Percentiles rank a stretch among this genome's conserved stretches.
These are phyloP conservation scores for Agrypnus murinus DNA, from an alignment of 2,888 invertebrate genomes.

Conservation along the genomic window DNA sequence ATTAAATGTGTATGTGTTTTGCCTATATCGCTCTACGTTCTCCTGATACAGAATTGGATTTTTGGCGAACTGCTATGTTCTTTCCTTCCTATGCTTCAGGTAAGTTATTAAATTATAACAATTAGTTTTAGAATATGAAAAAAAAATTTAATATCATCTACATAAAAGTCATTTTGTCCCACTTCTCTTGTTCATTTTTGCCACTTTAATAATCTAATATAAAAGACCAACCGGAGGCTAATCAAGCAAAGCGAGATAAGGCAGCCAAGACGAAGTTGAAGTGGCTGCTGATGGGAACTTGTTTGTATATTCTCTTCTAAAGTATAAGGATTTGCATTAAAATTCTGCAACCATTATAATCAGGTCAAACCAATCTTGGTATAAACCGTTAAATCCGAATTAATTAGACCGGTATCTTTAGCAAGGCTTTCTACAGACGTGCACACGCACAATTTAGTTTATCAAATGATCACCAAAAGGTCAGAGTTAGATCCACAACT, in stretches of 20 bases:
- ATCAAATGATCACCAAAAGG: not conserved
- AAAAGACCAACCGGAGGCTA: not conserved
- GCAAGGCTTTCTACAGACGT: not conserved
- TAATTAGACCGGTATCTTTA: slow-evolving; percentile 14
- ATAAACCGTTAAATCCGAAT: slow-evolving; percentile 16
- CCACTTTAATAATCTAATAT: not conserved
- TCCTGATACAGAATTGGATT: slow-evolving; percentile 83
- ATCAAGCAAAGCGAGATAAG: slow-evolving; percentile 24
- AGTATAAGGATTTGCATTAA: slow-evolving; percentile 19
- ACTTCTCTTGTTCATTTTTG: not conserved
- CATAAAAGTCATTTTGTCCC: no score
- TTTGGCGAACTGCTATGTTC: slow-evolving; percentile 83
- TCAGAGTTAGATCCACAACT: no score
- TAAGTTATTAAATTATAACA: slow-evolving; percentile 65
- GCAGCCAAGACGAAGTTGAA: slow-evolving; percentile 3
- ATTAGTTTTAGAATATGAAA: no score
- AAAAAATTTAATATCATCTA: not conserved
- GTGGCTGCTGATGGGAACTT: slow-evolving; percentile 1
- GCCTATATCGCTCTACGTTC: slow-evolving; percentile 80
- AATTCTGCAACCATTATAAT: slow-evolving; percentile 7
- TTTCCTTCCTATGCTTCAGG: slow-evolving; percentile 84
- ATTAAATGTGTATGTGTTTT: slow-evolving; percentile 80
- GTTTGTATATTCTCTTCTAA: slow-evolving; percentile 8
- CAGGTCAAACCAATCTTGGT: slow-evolving; percentile 6
- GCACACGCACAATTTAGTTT: slow-evolving; percentile 1